Conservation (phyloP, 2,888 invertebrate genomes). For the Thecocarcelia acutangulata region DNA sequence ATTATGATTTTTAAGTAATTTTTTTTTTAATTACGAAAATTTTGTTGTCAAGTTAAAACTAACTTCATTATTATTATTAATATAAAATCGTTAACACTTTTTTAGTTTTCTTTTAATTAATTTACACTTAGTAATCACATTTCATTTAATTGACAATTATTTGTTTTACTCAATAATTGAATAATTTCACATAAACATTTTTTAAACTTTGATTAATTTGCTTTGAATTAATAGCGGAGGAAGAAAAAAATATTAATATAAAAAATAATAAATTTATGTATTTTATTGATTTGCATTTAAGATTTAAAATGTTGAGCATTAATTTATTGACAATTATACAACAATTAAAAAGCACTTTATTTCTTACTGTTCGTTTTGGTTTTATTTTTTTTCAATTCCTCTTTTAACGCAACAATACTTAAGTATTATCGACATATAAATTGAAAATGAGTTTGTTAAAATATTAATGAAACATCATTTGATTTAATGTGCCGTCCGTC, state of each 20-base stretch:
- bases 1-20: too few species aligned
- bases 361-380: not conserved
- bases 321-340: slow-evolving; percentile 17
- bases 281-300: not conserved
- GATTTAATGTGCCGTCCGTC: too few species aligned
- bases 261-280: not conserved
- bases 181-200: not conserved
- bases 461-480: too few species aligned
- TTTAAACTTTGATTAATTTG: slow-evolving; percentile 2
- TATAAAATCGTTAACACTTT: too few species aligned
- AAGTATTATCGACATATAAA: too few species aligned
- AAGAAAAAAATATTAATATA: slow-evolving; percentile 10
- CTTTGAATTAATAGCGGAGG: slow-evolving; percentile 17
- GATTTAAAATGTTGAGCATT: not conserved
- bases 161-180: not conserved
- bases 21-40: too few species aligned
- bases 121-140: not conserved
- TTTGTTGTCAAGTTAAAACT: too few species aligned
- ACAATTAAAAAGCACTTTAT: slow-evolving; percentile 33
- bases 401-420: too few species aligned
- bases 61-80: too few species aligned
- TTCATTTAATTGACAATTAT: not conserved
- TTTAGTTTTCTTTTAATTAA: too few species aligned
- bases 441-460: too few species aligned
- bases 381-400: not conserved